Conservation (phyloP, 2,113 vertebrate species). For the Notothenia coriiceps region DNA sequence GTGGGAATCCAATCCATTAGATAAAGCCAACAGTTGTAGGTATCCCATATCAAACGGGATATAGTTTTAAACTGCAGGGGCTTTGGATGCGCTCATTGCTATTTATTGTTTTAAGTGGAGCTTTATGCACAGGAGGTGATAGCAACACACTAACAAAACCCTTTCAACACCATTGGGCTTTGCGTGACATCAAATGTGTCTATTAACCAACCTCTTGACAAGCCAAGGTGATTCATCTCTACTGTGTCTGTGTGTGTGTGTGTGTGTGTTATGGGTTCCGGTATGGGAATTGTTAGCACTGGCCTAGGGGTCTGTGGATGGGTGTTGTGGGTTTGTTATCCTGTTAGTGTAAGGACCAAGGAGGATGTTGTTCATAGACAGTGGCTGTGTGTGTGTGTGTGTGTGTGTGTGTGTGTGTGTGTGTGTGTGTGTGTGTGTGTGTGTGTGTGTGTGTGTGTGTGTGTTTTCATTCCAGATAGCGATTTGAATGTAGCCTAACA, state of each 20-base stretch:
- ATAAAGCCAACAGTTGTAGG: conserved; percentile 82
- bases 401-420: too few species aligned
- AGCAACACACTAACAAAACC: conserved; percentile 78
- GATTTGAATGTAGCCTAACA: conserved; percentile 60
- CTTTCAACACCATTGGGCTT: conserved; percentile 81
- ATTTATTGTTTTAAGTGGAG: conserved; percentile 85
- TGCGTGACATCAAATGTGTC: conserved; percentile 81
- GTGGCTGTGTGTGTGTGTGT: too few species aligned
- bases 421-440: not conserved
- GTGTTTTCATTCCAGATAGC: conserved; percentile 53
- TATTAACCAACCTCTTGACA: conserved; percentile 82
- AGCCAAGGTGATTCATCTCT: conserved; percentile 78
- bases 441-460: conserved; percentile 35
- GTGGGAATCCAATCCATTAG: conserved; percentile 82
- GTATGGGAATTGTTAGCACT: too few species aligned
- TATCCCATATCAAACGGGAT: conserved; percentile 82
- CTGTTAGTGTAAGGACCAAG: too few species aligned
- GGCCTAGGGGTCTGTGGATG: too few species aligned
- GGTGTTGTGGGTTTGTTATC: too few species aligned
- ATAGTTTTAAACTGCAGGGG: conserved; percentile 77
- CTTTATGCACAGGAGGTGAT: conserved; percentile 81
- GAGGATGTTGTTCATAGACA: too few species aligned
- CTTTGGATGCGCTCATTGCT: conserved; percentile 78
- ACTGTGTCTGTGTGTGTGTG: conserved; percentile 1
- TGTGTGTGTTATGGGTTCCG: too few species aligned